phyloP scores from a whole-genome alignment of 92 coral and sea anemone genomes.

The Umimayanthus chanpuru region DNA sequence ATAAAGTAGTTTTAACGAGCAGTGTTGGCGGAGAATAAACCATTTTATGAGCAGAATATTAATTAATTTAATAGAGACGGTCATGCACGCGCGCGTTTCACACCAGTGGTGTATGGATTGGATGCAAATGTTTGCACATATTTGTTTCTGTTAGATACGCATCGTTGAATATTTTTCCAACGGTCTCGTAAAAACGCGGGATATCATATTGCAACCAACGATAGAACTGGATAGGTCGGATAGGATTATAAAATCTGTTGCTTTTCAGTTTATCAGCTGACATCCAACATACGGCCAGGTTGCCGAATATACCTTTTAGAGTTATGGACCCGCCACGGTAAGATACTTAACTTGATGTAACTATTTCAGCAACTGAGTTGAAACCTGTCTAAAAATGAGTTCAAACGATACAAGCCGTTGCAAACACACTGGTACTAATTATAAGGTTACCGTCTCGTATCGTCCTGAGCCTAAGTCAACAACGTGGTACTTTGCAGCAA shows the following conservation, averaged over 20 bases:
- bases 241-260: neutral
- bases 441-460: neutral
- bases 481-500: neutral
- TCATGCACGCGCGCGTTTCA: too few species aligned
- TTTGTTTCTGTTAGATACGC: neutral
- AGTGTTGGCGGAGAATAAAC: too few species aligned
- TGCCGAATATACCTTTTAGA: neutral
- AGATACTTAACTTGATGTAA: neutral
- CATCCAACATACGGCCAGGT: neutral
- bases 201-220: slow-evolving; percentile 20
- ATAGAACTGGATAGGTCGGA: neutral
- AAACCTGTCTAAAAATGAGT: neutral
- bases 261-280: neutral
- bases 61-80: too few species aligned
- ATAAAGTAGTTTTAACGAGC: too few species aligned
- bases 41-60: too few species aligned
- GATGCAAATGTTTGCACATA: neutral
- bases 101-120: too few species aligned
- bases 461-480: neutral
- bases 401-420: neutral
- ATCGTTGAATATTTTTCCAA: slow-evolving; percentile 39
- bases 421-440: neutral
- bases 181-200: slow-evolving; percentile 40
- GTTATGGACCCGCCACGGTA: neutral
- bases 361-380: neutral